Conservation (phyloP, 1,140 invertebrate genomes). For the Vanessa atalanta region DNA sequence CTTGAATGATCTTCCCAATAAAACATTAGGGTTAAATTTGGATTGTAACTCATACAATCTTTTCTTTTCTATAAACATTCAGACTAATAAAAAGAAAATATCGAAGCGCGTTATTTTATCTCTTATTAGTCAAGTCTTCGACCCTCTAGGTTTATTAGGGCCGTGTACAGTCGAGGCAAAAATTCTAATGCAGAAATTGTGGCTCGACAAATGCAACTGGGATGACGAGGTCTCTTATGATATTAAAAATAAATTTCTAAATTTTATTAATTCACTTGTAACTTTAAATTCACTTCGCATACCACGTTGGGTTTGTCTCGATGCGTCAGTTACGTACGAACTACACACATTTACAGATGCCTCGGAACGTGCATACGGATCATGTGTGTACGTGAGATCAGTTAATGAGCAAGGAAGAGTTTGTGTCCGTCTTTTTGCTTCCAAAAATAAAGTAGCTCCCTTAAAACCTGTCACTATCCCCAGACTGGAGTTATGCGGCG, state of each 20-base stretch:
- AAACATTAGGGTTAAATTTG: slow-evolving; percentile 5
- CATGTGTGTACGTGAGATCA: too few species aligned
- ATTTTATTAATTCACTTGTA: not conserved
- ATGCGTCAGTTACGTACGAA: too few species aligned
- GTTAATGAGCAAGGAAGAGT: too few species aligned
- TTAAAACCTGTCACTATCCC: too few species aligned
- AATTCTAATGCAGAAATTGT: not conserved
- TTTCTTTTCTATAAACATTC: not conserved
- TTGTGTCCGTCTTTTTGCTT: too few species aligned
- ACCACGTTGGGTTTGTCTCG: too few species aligned
- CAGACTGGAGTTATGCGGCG: too few species aligned
- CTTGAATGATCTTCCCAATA: not conserved
- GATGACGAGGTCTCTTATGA: not conserved
- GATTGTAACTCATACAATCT: not conserved
- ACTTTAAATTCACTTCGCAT: too few species aligned
- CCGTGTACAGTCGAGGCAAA: not conserved
- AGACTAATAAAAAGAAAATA: not conserved
- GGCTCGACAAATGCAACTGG: not conserved
- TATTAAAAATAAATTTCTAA: not conserved
- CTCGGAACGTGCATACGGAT: too few species aligned
- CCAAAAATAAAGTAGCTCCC: too few species aligned
- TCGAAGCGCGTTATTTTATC: not conserved
- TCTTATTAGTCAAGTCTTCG: not conserved
- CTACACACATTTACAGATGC: too few species aligned
- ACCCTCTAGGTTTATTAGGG: not conserved